phyloP scores from a whole-genome alignment of 2,888 invertebrate species.

The Euzophera pinguis region DNA sequence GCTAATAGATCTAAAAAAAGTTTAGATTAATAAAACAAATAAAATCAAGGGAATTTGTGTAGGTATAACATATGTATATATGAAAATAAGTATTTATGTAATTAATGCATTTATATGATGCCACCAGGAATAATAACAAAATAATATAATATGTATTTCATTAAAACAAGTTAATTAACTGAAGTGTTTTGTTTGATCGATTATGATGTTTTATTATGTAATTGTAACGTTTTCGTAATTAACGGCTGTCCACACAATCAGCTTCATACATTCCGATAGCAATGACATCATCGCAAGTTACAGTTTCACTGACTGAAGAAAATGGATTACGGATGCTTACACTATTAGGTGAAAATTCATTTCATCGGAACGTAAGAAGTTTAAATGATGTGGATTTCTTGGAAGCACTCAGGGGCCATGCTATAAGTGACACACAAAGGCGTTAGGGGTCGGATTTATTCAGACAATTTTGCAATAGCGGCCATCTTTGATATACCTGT shows the following conservation, averaged over 20 bases:
- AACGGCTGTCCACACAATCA: conserved; percentile 8
- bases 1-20: neutral
- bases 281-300: conserved; percentile 4
- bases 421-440: conserved; percentile 76
- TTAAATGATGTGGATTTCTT: conserved; percentile 10
- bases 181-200: conserved; percentile 9
- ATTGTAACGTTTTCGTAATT: neutral
- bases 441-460: conserved; percentile 57
- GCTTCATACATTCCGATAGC: conserved; percentile 7
- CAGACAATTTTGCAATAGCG: conserved; percentile 49
- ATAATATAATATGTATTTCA: neutral
- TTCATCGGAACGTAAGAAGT: conserved; percentile 9
- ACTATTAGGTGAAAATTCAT: neutral
- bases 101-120: neutral
- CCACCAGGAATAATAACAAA: neutral
- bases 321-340: neutral
- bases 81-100: neutral
- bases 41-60: neutral
- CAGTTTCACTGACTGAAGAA: neutral
- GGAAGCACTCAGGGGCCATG: conserved; percentile 55
- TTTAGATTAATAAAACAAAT: neutral
- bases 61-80: neutral
- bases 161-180: neutral
- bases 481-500: conserved; percentile 85
- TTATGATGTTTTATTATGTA: neutral